Evolutionary conservation across 1,140 invertebrate species (phyloP).

Genomic region (Hylaeus anthracinus): DNA sequence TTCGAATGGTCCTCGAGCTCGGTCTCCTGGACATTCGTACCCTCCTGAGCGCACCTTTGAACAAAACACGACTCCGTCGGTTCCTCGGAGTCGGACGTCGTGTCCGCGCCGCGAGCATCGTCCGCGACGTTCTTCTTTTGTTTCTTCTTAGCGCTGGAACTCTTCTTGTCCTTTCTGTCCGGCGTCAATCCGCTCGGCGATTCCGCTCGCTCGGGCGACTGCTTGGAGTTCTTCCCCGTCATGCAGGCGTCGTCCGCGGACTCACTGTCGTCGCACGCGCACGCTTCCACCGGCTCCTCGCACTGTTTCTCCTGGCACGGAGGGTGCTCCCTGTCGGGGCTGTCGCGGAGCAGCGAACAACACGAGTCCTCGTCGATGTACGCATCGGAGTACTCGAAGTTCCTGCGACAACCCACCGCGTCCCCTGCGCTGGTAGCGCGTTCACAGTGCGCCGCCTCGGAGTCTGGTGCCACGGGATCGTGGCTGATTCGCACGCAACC

Average conservation of each 20-base stretch:
- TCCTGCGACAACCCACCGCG: background rate
- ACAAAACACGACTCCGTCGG: background rate
- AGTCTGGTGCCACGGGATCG: no score
- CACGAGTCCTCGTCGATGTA: slow-evolving; percentile 9
- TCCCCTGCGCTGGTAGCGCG: background rate
- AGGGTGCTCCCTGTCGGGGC: slow-evolving; percentile 4
- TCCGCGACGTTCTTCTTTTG: background rate
- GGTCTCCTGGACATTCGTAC: background rate
- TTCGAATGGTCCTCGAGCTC: background rate
- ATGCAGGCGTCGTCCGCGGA: background rate
- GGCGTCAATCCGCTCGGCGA: background rate
- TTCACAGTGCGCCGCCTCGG: background rate
- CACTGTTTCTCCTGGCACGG: slow-evolving; percentile 30
- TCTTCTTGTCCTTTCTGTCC: background rate
- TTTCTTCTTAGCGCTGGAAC: background rate
- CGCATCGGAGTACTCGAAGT: slow-evolving; percentile 6
- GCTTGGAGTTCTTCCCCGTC: background rate
- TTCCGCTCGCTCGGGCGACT: slow-evolving; percentile 21
- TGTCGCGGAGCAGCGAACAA: slow-evolving; percentile 20
- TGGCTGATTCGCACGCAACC: background rate
- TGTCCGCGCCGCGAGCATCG: background rate
- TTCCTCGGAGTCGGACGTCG: background rate
- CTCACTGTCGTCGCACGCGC: background rate
- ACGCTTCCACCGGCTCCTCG: background rate
- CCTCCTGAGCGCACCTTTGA: background rate